Evolutionary conservation across 2,113 vertebrate genomes (phyloP), one percentile per base, ranked within the genome.

Genomic region (Pachyramphus minor): DNA sequence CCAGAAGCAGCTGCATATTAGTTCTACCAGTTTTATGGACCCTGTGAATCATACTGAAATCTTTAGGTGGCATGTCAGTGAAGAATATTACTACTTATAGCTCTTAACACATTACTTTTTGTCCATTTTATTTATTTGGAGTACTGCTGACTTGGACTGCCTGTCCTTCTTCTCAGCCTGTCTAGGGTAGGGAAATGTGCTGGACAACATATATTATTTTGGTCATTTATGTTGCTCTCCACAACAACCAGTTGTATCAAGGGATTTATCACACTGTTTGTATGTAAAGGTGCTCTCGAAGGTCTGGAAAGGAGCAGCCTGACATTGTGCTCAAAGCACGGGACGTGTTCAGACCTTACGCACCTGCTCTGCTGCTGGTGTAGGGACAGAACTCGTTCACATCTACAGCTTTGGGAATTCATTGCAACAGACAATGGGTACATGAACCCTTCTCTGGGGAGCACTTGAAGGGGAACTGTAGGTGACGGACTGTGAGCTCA

Each of bases 41-140:
- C 83, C 87, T 84, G 77, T 91, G 89, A 95, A 96, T 95, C 91
- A 76, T 85, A 53, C 45, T 79, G 81, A 94, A 91, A 79, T 89
- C 81, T 89, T 96, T 60, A 91, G 84, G 53, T 87, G 84, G 41
- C 20, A 2, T 62, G 58, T 86, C 86, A 84, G 62, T 63, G 58
- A 91, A 79, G 74, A 89, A 30, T 77, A 77, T 89, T 94, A 63
- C 63, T 95, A 33, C 81, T 83, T 86, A 49, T 2, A 71, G 52
- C 52, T 94, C 68, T 76, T 90, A 95, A 71, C 63, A 64, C 59
- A 20, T 89, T 87, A 64, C 28, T 56, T 89, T 93, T 79, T 84
- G 49, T 76, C 60, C n/a, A 35, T 93, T 93, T 91, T 87, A 93
- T 79, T 91, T 94, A 87, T 91, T 95, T 79, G 66, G 62, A 76